A percentile compares a stretch with the other conserved stretches of the same genome.
These are phyloP conservation scores for Schizopygopsis pylzovi DNA, from an alignment of 2,797 vertebrate genomes.

Conservation along the genomic window DNA sequence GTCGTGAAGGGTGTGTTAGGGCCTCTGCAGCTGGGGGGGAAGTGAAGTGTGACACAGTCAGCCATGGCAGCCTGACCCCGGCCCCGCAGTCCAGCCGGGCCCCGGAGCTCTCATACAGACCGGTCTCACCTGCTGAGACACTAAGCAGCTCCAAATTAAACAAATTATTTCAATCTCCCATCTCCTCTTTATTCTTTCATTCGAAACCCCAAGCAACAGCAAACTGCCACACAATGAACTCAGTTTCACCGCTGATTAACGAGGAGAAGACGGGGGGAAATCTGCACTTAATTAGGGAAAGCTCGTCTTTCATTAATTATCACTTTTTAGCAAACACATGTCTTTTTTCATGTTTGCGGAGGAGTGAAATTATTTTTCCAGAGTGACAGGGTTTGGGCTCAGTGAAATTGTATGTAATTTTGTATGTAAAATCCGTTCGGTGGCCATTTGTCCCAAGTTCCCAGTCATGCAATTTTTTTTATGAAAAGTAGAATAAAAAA, in stretches of 20 bases:
- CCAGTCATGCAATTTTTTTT: background rate
- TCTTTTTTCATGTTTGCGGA: slow-evolving; percentile 77
- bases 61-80: slow-evolving; percentile 65
- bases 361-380: slow-evolving; percentile 82
- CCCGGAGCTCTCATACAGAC: slow-evolving; percentile 74
- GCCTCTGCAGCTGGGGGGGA: slow-evolving; percentile 80
- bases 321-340: slow-evolving; percentile 86
- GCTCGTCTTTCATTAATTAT: slow-evolving; percentile 91
- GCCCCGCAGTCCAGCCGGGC: slow-evolving; percentile 66
- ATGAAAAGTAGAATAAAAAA: background rate
- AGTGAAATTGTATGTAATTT: slow-evolving; percentile 68
- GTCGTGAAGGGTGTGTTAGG: slow-evolving; percentile 60
- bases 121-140: slow-evolving; percentile 84
- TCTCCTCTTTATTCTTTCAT: slow-evolving; percentile 60
- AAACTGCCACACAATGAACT: slow-evolving; percentile 78
- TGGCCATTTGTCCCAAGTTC: slow-evolving; percentile 46
- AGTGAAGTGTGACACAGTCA: slow-evolving; percentile 78
- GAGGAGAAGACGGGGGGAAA: slow-evolving; percentile 70
- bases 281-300: slow-evolving; percentile 83
- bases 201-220: slow-evolving; percentile 70
- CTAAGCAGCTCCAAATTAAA: slow-evolving; percentile 83
- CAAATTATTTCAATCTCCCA: slow-evolving; percentile 81
- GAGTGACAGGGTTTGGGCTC: slow-evolving; percentile 75
- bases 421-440: slow-evolving; percentile 47
- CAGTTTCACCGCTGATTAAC: slow-evolving; percentile 82